These are phyloP conservation scores for Athene noctua DNA, from an alignment of 2,113 vertebrate genomes.

Conservation along the genomic window DNA sequence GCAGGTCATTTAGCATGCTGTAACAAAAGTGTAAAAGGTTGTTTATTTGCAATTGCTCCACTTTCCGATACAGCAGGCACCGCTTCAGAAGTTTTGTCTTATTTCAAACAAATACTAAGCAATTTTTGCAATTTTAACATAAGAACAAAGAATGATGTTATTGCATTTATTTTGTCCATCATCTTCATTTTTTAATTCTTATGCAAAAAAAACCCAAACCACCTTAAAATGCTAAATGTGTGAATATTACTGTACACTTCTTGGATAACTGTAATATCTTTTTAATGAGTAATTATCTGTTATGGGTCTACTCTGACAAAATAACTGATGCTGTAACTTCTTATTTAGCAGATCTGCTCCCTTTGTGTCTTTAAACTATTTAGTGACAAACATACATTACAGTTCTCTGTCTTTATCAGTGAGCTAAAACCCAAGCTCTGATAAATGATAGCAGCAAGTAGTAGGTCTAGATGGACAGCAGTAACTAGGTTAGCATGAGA, in stretches of 20 bases:
- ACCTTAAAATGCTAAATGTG: not conserved
- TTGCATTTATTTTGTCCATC: not conserved
- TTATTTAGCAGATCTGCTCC: not conserved
- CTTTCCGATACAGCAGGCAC: not conserved
- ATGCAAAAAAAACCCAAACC: not conserved
- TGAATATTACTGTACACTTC: not conserved
- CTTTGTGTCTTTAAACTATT: not conserved
- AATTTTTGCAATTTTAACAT: not conserved
- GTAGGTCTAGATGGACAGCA: not conserved
- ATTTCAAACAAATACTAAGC: not conserved
- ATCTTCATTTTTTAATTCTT: not conserved
- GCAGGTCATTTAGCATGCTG: not conserved
- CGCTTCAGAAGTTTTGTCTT: not conserved
- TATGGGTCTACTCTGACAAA: not conserved
- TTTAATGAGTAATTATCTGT: not conserved
- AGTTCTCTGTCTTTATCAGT: not conserved
- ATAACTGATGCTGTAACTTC: not conserved
- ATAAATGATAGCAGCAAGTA: not conserved
- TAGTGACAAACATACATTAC: not conserved
- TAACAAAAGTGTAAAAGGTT: not conserved
- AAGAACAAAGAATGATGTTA: not conserved
- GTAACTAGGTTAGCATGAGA: not conserved
- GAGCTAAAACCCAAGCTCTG: not conserved
- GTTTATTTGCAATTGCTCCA: not conserved
- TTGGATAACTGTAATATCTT: not conserved